Conservation (phyloP, 2,888 invertebrate species). For the Oegoconia quadripuncta region DNA sequence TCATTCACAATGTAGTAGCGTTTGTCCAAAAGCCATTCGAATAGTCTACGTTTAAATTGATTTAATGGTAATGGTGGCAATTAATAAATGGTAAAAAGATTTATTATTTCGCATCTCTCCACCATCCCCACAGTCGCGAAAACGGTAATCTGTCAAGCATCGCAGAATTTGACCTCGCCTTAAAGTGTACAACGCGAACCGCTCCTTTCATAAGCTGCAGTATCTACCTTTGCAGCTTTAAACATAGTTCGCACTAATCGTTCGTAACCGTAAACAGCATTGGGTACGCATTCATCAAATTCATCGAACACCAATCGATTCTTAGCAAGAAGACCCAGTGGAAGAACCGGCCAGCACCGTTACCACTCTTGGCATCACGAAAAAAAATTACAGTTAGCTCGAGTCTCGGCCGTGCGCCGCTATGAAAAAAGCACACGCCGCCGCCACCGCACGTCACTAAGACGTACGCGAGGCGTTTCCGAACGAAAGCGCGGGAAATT, state of each 20-base stretch:
- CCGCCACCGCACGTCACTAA: constrained; percentile 58
- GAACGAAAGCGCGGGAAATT: constrained; percentile 44
- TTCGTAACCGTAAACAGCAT: constrained; percentile 4
- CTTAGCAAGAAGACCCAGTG: constrained; percentile 46
- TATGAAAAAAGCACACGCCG: constrained; percentile 71
- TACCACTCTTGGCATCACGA: constrained; percentile 62
- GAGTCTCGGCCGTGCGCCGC: constrained; percentile 50
- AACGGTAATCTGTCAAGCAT: too few species aligned
- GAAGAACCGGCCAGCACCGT: constrained; percentile 66
- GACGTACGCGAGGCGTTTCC: constrained; percentile 53
- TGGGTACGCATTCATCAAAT: constrained; percentile 25
- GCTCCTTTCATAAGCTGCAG: too few species aligned
- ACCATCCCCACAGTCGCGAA: too few species aligned
- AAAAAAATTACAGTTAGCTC: constrained; percentile 73
- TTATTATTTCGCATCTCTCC: too few species aligned
- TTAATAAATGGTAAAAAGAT: too few species aligned
- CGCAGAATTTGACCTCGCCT: too few species aligned
- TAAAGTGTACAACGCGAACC: too few species aligned
- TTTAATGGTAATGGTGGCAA: too few species aligned
- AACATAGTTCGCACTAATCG: constrained; percentile 2
- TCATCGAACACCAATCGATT: constrained; percentile 46
- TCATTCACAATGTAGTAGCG: too few species aligned
- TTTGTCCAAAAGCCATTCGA: too few species aligned
- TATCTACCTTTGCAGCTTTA: neutral
- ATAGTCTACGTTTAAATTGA: too few species aligned